Percentiles rank a stretch among this genome's conserved stretches.
These are phyloP conservation scores for Poeciliopsis presidionis DNA, from an alignment of 2,797 vertebrate genomes.

Conservation along the genomic window DNA sequence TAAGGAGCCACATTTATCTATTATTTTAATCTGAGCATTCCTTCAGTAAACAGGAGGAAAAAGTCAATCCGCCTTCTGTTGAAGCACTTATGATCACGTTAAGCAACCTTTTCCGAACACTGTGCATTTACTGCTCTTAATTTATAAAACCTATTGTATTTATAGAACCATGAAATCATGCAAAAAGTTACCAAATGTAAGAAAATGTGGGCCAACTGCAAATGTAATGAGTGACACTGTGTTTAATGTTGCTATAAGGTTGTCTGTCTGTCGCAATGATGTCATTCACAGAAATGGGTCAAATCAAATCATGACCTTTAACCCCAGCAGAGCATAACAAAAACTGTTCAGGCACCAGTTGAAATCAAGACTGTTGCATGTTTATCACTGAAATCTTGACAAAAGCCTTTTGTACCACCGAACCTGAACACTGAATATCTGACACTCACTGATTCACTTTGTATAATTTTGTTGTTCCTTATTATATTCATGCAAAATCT, in stretches of 20 bases:
- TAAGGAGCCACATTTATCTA: no score
- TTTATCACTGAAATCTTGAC: constrained; percentile 9
- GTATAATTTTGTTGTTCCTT: background rate
- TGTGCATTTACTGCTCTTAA: constrained; percentile 35
- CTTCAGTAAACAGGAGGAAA: background rate
- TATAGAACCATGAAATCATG: background rate
- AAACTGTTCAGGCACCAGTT: background rate
- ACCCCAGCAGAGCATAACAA: background rate
- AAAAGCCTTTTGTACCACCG: constrained; percentile 16
- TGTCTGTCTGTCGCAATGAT: background rate
- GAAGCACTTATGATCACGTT: background rate
- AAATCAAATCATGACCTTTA: background rate
- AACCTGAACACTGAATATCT: constrained; percentile 3
- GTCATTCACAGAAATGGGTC: background rate
- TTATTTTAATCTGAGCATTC: background rate
- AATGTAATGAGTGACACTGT: constrained; percentile 48
- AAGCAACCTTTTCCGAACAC: background rate
- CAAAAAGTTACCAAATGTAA: constrained; percentile 6
- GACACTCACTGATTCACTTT: background rate
- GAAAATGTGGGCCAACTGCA: constrained; percentile 62
- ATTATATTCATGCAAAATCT: background rate
- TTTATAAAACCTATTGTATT: background rate
- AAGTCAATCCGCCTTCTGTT: background rate
- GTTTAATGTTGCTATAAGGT: constrained; percentile 40
- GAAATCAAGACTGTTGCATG: constrained; percentile 9